phyloP scores from a whole-genome alignment of 1,140 invertebrate species.

The Drosophila jambulina region DNA sequence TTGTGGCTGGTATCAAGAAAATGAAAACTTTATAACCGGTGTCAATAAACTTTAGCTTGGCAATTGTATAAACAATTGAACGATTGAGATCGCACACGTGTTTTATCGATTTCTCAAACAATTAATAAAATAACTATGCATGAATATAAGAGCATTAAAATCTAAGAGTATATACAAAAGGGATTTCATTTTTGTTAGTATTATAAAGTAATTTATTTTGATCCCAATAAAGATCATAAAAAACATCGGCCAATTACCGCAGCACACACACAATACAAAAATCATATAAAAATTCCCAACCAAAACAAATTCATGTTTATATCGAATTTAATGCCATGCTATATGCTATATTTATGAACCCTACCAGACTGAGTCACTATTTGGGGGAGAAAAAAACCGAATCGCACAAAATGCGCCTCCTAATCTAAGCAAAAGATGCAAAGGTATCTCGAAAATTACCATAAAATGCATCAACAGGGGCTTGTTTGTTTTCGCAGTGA shows the following conservation, averaged over 20 bases:
- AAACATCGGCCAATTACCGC: background rate
- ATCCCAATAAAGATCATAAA: background rate
- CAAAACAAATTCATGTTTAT: background rate
- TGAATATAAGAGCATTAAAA: background rate
- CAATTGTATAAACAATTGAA: constrained; percentile 54
- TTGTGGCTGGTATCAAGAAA: background rate
- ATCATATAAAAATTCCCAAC: background rate
- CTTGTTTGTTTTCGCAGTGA: constrained; percentile 40
- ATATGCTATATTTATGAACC: constrained; percentile 5
- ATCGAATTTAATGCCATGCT: background rate
- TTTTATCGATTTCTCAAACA: constrained; percentile 9
- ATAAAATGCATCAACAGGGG: constrained; percentile 42
- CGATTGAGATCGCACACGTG: constrained; percentile 23
- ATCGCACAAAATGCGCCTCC: constrained; percentile 23
- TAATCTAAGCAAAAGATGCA: constrained; percentile 47
- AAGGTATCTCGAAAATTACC: constrained; percentile 42
- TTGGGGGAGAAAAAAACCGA: constrained; percentile 8
- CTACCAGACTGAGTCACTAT: constrained; percentile 28
- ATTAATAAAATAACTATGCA: background rate
- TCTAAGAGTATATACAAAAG: background rate
- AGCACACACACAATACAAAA: constrained; percentile 2
- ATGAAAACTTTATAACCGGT: constrained; percentile 42
- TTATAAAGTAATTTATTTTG: background rate
- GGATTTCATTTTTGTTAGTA: background rate
- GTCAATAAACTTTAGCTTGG: constrained; percentile 64